Conservation (phyloP, 2,113 vertebrate species). For the Athene noctua region DNA sequence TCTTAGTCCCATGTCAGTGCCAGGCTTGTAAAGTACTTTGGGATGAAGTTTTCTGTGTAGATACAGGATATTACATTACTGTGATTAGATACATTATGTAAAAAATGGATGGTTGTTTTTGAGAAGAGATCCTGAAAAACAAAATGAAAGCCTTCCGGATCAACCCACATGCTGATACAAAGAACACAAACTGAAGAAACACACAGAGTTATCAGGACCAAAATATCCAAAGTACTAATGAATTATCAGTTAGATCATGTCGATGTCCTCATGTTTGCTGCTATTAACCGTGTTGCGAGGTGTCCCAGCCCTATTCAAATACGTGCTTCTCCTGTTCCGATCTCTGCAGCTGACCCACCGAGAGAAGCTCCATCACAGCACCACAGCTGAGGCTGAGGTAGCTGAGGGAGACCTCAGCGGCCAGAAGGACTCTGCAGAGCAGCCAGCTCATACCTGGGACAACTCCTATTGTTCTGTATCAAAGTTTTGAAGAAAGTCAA, state of each 20-base stretch:
- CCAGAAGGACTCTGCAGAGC: slow-evolving; percentile 4
- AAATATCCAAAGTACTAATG: slow-evolving; percentile 16
- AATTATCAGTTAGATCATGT: not conserved
- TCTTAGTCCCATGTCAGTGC: not conserved
- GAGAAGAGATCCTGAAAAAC: not conserved
- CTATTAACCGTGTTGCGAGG: slow-evolving; percentile 12
- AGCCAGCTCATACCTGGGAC: not conserved
- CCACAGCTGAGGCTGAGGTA: no score
- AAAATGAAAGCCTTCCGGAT: not conserved
- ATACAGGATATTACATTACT: not conserved
- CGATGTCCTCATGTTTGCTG: not conserved
- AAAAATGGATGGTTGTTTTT: not conserved
- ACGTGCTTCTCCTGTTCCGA: not conserved
- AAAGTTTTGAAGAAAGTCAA: slow-evolving; percentile 45
- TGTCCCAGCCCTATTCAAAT: slow-evolving; percentile 29
- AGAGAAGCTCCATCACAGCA: slow-evolving; percentile 9
- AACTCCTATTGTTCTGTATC: slow-evolving; percentile 22
- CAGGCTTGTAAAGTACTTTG: not conserved
- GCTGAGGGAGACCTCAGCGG: not conserved
- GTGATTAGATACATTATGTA: not conserved
- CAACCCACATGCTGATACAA: not conserved
- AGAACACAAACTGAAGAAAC: not conserved
- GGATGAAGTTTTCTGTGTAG: not conserved
- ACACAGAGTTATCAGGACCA: not conserved
- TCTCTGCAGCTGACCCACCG: slow-evolving; percentile 18